These are phyloP conservation scores for Brachyhypopomus occidentalis DNA, from an alignment of 2,113 vertebrate genomes.

Conservation along the genomic window DNA sequence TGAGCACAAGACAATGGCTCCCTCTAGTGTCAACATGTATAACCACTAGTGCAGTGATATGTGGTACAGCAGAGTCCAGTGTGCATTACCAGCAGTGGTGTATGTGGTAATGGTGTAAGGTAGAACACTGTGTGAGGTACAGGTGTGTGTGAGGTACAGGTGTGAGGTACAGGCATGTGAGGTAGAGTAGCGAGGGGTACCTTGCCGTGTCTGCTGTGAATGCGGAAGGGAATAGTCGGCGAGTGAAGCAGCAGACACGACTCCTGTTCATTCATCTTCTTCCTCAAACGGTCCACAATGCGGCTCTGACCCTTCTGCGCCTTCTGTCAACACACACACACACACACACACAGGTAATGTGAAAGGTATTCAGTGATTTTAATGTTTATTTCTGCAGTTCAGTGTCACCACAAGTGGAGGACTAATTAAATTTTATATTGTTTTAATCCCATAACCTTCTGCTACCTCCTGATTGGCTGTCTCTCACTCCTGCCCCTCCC, in stretches of 20 bases:
- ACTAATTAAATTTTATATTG: background rate
- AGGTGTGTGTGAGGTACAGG: background rate
- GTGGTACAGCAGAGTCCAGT: background rate
- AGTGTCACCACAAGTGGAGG: background rate
- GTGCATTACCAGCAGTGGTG: background rate
- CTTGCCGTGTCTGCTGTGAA: conserved; percentile 96
- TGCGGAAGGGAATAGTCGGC: conserved; percentile 93
- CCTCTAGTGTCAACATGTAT: conserved; percentile 61
- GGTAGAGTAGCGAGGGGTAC: conserved; percentile 63
- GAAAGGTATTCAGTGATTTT: too few relatives aligned
- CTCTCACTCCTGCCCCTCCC: background rate
- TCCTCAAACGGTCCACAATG: conserved; percentile 90
- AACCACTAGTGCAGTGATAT: background rate
- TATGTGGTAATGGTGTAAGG: too few relatives aligned
- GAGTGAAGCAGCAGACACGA: conserved; percentile 94
- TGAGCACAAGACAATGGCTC: conserved; percentile 43
- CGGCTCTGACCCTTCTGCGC: conserved; percentile 91
- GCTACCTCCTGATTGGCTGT: conserved; percentile 19
- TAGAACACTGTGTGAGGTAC: background rate
- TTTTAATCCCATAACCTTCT: conserved; percentile 15
- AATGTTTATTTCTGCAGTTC: too few relatives aligned
- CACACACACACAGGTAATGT: conserved; percentile 14
- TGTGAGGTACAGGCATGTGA: background rate
- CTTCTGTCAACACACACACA: conserved; percentile 76
- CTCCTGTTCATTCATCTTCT: conserved; percentile 99